A percentile compares a stretch with the other conserved stretches of the same genome.
phyloP scores from a whole-genome alignment of 2,797 vertebrate genomes.

The Channallabes apus region DNA sequence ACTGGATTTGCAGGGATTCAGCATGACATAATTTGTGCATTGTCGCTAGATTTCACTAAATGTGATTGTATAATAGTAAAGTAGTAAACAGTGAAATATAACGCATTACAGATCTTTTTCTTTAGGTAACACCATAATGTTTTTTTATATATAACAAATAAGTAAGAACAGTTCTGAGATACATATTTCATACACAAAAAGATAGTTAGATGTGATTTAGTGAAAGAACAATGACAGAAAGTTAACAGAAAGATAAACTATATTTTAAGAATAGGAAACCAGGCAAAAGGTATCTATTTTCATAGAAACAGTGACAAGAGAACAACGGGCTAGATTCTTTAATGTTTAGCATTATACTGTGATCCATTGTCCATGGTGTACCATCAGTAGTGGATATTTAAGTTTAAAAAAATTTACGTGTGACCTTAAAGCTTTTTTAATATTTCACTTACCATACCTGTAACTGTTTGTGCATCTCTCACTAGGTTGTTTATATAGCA shows the following conservation, averaged over 20 bases:
- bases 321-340: background rate
- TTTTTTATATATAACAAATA: background rate
- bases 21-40: too few species aligned
- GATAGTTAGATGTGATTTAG: background rate
- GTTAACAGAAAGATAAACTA: background rate
- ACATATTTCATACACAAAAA: too few species aligned
- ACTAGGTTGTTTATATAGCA: conserved; percentile 77
- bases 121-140: background rate
- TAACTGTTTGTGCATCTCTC: background rate
- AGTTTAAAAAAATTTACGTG: too few species aligned
- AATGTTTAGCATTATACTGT: background rate
- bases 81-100: too few species aligned
- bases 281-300: background rate
- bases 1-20: too few species aligned
- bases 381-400: too few species aligned
- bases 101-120: too few species aligned
- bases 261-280: background rate
- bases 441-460: background rate
- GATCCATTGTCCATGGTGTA: background rate
- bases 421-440: too few species aligned
- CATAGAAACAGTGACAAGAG: background rate
- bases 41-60: too few species aligned
- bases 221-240: background rate
- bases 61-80: too few species aligned
- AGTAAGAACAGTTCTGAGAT: background rate